Base-by-base conservation (phyloP, 2,113 vertebrate genomes). In the Noctilio leporinus region DNA sequence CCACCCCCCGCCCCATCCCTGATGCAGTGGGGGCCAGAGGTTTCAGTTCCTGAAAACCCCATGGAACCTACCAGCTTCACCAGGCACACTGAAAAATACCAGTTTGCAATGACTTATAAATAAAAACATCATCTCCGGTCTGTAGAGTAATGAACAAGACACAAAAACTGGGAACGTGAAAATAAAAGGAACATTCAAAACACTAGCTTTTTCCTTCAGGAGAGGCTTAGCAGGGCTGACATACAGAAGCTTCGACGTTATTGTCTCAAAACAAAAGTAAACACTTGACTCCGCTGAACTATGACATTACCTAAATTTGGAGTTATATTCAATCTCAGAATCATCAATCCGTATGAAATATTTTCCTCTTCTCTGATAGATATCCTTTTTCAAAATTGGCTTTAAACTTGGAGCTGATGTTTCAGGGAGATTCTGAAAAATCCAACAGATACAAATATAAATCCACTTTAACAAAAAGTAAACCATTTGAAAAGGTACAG, bases 301-400 rank as follows among this genome's bases (percentile, higher is more conserved):
- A 24, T 30, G 69, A 35, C n/a, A 19, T 91, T 97, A 98, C 98
- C 98, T 98, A 91, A 98, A 98, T 26, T 96, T 97, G 53, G 89
- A 22, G 72, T 98, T 98, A 65, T 97, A 98, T 90, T 98, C 98
- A 49, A 97, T 77, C 87, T 98, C 98, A n/a, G 76, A 67, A 62
- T 97, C 98, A 16, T 95, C 95, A 38, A 98, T 80, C 55, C 70
- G 97, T 84, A 98, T 97, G 72, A 96, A 97, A 53, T 86, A 75
- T 12, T 98, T 97, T n/a, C 97, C 97, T 82, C 86, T 97, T 85
- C 90, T 96, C 67, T 91, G 85, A 38, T 64, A 97, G 82, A 98
- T 89, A 35, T 97, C 96, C 55, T 97, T 98, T n/a, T 94, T 96
- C 85, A 98, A 94, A 62, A 98, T 72, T n/a, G 96, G 93, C 75